Conservation (phyloP, 2,797 vertebrate genomes). For the Hipposideros larvatus region DNA sequence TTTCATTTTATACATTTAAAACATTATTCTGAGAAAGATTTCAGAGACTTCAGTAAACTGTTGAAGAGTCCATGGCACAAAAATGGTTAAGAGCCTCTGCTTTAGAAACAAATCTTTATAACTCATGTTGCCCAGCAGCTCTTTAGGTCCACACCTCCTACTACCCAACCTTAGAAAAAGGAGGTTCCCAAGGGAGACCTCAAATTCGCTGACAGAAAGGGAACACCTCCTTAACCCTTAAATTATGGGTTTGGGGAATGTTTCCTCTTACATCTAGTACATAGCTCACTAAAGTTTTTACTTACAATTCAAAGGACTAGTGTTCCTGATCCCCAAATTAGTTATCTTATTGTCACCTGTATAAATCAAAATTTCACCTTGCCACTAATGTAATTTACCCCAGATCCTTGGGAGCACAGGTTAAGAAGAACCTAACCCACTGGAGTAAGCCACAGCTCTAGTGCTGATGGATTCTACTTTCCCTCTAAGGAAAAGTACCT, state of each 20-base stretch:
- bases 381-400: background rate
- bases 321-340: background rate
- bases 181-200: background rate
- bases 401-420: background rate
- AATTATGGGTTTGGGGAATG: background rate
- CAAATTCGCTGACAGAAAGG: background rate
- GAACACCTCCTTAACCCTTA: background rate
- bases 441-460: background rate
- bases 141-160: background rate
- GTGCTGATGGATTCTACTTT: background rate
- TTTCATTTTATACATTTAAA: conserved; percentile 5
- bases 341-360: background rate
- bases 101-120: background rate
- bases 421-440: background rate
- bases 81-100: background rate
- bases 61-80: background rate
- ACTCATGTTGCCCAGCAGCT: background rate
- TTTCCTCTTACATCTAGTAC: background rate
- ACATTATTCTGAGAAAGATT: background rate
- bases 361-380: background rate
- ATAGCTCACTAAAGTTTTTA: background rate
- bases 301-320: background rate
- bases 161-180: background rate
- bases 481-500: conserved; percentile 1
- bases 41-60: background rate